A percentile compares a stretch with the other conserved stretches of the same genome.
Conservation (phyloP, 2,797 vertebrate species). For the Pogoniulus pusillus region DNA sequence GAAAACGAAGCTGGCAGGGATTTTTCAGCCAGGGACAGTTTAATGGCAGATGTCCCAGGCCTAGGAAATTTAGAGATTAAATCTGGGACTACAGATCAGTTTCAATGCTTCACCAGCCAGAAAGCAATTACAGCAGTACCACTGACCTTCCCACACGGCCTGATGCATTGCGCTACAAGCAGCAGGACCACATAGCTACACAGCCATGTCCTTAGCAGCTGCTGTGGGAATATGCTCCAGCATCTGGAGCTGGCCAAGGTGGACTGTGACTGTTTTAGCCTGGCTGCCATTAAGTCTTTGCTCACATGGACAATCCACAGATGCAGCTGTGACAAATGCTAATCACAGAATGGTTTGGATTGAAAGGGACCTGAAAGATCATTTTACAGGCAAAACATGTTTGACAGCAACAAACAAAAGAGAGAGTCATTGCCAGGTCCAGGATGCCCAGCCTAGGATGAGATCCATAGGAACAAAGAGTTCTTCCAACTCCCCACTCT, state of each 20-base stretch:
- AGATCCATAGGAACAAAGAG: background rate
- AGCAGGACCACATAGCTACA: background rate
- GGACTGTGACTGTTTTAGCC: background rate
- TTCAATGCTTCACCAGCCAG: background rate
- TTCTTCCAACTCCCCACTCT: background rate
- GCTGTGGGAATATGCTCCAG: background rate
- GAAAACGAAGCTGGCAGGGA: background rate
- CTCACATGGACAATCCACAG: accelerated
- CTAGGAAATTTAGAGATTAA: background rate
- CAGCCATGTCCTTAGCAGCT: background rate
- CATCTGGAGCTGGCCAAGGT: background rate
- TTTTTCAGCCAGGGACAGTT: background rate
- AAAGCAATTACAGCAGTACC: background rate
- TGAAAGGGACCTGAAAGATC: too few species aligned
- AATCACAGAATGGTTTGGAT: too few species aligned
- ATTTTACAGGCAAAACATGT: background rate
- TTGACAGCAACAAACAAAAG: background rate
- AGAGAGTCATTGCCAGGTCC: background rate
- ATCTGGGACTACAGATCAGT: background rate
- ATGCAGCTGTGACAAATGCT: background rate
- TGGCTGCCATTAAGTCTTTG: background rate
- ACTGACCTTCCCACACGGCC: background rate
- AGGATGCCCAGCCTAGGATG: background rate
- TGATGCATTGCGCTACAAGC: accelerated
- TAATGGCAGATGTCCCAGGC: background rate